Conservation (phyloP, 2,888 invertebrate genomes). For the Resseliella maxima region DNA sequence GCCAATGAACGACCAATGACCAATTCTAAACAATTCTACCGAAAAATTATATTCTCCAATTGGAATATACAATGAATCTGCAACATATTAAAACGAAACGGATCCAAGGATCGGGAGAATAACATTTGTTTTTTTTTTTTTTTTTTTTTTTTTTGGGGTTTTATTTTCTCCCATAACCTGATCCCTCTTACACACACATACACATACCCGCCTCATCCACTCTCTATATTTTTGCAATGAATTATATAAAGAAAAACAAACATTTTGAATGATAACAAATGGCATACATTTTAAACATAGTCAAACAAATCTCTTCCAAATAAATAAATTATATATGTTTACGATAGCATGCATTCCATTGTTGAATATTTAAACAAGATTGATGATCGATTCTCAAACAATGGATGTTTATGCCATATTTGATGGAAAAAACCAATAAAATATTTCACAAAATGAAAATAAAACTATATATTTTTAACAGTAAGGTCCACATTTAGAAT, state of each 20-base stretch:
- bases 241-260: too few species aligned
- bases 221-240: neutral
- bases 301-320: neutral
- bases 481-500: neutral
- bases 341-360: neutral
- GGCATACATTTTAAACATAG: neutral
- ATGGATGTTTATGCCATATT: neutral
- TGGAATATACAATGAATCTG: neutral
- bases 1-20: constrained; percentile 45
- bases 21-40: neutral
- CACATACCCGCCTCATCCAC: too few species aligned
- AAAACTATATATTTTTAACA: neutral
- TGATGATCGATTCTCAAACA: neutral
- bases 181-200: too few species aligned
- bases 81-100: neutral
- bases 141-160: neutral
- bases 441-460: neutral
- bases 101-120: neutral
- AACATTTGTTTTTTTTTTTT: neutral
- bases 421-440: neutral
- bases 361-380: neutral
- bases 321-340: too few species aligned
- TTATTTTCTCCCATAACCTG: too few species aligned
- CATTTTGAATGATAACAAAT: neutral
- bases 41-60: neutral